phyloP scores from a whole-genome alignment of 92 coral and sea anemone genomes.

The Chrysogorgia sp. region DNA sequence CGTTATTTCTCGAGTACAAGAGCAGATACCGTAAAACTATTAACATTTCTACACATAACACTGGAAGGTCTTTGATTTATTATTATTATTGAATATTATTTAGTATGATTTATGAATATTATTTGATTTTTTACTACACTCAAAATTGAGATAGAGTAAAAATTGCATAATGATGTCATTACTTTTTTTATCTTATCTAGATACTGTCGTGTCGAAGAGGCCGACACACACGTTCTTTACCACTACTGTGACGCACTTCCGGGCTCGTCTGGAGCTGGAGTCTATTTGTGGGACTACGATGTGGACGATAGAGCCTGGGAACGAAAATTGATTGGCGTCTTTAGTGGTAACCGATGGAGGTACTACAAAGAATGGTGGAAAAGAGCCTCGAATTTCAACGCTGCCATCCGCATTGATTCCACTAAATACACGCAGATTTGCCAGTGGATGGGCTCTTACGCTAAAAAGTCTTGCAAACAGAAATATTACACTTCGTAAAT shows the following conservation, averaged over 20 bases:
- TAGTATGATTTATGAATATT: not conserved
- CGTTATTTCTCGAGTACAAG: too few relatives aligned
- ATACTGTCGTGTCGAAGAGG: slow-evolving; percentile 45
- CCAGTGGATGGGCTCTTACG: slow-evolving; percentile 75
- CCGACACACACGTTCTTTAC: slow-evolving; percentile 64
- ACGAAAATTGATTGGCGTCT: slow-evolving; percentile 79
- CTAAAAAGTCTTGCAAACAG: slow-evolving; percentile 21
- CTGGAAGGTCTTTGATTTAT: too few relatives aligned
- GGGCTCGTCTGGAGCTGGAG: slow-evolving; percentile 97
- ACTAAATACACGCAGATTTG: slow-evolving; percentile 83
- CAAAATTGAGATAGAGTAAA: not conserved
- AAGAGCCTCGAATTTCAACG: slow-evolving; percentile 72
- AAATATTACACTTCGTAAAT: not conserved
- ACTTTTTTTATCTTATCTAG: slow-evolving; percentile 35
- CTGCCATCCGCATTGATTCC: slow-evolving; percentile 77
- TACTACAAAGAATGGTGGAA: slow-evolving; percentile 65
- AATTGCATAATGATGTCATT: not conserved
- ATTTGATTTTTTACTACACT: not conserved
- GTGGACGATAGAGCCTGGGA: slow-evolving; percentile 41
- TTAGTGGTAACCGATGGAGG: slow-evolving; percentile 85
- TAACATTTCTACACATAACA: too few relatives aligned
- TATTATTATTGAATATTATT: too few relatives aligned
- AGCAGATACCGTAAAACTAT: too few relatives aligned
- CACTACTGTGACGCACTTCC: slow-evolving; percentile 92
- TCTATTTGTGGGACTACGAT: slow-evolving; percentile 66